Base-by-base conservation (phyloP, 2,797 vertebrate genomes). In the Sebastiscus tertius region DNA sequence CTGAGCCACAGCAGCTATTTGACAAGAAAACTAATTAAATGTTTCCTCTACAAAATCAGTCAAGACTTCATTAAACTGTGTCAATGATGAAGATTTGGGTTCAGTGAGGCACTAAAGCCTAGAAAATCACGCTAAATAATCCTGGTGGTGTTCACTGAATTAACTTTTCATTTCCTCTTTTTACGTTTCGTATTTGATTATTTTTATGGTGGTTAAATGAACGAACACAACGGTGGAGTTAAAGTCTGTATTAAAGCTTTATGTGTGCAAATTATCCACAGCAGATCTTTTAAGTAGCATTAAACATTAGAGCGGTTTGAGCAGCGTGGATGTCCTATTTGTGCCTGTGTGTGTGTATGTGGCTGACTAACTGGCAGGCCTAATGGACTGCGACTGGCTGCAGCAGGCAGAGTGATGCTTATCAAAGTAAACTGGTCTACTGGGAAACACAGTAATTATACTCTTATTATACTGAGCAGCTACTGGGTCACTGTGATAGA, bases 361-460 rank as follows among this genome's bases (percentile, higher is more conserved):
- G 39, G 6, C 39, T 42, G 1, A 42, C 74, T 75, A 75, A 82
- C 62, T 83, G 85, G 56, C 81, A 76, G 73, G 26, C 54, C 68
- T 88, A 92, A 91, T 81, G 80, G 87, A 72, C 74, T 77, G 55
- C 76, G 80, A 81, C 75, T 55, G 83, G 36, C 66, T 87, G 78
- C 80, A 85, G 82, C 71, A 68, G 74, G 77, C 80, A 63, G 68
- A 66, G 70, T 6, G 90, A 93, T 92, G 84, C 80, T 94, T 87
- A 92, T 94, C 92, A 88, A 76, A 70, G 77, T 81, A 67, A 85
- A 91, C 83, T 84, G 72, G 80, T 71, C 92, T 60, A 75, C 81
- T 77, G 88, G 87, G 90, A 91, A 66, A 68, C 18, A n/a, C 63
- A 82, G 83, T 77, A 82, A 84, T 90, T 88, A 87, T 22, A 61